Evolutionary conservation across 1,140 invertebrate genomes (phyloP).

Genomic region (Pseudomyrmex pallidus): DNA sequence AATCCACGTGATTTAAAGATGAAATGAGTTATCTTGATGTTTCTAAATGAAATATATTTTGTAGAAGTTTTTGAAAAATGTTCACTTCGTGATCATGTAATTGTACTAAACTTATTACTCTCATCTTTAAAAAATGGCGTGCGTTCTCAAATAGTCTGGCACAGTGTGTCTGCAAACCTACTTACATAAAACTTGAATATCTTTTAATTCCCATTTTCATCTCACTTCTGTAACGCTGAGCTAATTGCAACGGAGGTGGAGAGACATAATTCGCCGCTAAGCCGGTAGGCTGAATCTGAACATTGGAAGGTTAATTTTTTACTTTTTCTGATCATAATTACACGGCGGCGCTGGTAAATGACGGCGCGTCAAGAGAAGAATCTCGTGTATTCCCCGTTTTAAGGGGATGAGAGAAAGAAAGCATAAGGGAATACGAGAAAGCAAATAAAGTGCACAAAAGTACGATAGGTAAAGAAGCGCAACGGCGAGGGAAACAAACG

Average conservation of each 20-base stretch:
- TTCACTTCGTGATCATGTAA: neutral
- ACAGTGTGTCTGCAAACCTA: neutral
- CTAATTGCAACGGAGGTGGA: neutral
- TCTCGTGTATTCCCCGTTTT: neutral
- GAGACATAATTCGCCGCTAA: conserved; percentile 5
- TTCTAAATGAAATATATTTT: neutral
- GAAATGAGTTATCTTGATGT: no score
- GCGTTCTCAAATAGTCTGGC: neutral
- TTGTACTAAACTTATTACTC: no score
- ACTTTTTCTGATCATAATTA: neutral
- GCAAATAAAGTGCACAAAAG: conserved; percentile 22
- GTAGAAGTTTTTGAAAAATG: neutral
- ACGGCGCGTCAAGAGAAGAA: neutral
- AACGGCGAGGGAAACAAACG: conserved; percentile 33
- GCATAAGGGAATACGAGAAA: neutral
- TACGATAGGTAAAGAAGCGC: neutral
- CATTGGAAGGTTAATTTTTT: neutral
- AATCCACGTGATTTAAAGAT: no score
- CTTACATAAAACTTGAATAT: conserved; percentile 10
- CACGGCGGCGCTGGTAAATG: neutral
- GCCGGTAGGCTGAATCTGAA: conserved; percentile 40
- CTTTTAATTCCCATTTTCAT: neutral
- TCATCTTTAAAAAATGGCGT: neutral
- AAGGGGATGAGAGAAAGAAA: neutral
- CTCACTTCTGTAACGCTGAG: neutral